These are phyloP conservation scores for Mixornis gularis DNA, from an alignment of 2,113 vertebrate species.

Conservation along the genomic window DNA sequence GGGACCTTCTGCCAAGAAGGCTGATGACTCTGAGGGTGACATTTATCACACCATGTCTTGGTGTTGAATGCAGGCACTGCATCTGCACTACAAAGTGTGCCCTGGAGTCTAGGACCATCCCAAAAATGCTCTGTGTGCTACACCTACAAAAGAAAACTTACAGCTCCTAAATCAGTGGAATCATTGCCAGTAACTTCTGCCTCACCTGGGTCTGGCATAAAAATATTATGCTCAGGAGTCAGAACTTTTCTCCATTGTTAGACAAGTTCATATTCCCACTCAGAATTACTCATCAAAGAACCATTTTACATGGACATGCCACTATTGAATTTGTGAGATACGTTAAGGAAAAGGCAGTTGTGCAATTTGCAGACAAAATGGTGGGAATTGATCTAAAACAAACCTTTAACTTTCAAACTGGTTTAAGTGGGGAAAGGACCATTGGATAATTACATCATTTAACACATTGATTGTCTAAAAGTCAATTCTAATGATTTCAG, in stretches of 20 bases:
- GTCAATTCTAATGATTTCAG: conserved; percentile 86
- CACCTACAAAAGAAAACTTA: background rate
- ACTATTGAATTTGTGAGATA: conserved; percentile 80
- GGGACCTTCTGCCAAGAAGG: background rate
- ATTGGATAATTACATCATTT: conserved; percentile 89
- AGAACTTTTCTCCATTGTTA: background rate
- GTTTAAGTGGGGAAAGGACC: conserved; percentile 82
- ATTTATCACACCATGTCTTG: background rate
- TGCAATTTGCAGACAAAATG: conserved; percentile 86
- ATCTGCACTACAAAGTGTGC: background rate
- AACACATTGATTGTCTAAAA: conserved; percentile 86
- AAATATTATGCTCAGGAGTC: background rate
- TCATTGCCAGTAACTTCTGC: background rate
- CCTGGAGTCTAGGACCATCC: background rate
- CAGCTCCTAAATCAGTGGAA: background rate
- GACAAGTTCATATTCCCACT: background rate
- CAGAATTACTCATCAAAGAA: conserved; percentile 34
- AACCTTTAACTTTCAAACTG: conserved; percentile 87
- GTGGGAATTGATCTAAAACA: conserved; percentile 87
- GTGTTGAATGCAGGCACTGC: accelerated
- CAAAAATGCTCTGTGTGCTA: background rate
- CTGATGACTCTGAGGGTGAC: background rate
- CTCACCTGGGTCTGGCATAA: background rate
- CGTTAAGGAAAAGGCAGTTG: conserved; percentile 82
- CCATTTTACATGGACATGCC: conserved; percentile 26